Percentiles rank a stretch among this genome's conserved stretches.
Conservation (phyloP, 2,113 vertebrate species). For the Synchiropus splendidus region DNA sequence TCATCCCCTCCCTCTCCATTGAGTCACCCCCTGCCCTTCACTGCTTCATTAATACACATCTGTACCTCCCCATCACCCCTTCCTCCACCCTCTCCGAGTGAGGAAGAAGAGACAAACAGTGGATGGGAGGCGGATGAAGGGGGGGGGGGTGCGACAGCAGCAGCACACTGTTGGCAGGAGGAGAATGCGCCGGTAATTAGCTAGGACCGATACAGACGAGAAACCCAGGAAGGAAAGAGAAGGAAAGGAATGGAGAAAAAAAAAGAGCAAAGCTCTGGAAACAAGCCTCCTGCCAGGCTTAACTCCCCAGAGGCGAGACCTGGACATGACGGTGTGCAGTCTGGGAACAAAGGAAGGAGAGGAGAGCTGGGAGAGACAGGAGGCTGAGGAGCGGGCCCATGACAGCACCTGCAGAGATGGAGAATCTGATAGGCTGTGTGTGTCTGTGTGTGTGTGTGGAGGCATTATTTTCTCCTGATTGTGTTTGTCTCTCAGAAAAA, state of each 20-base stretch:
- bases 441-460: constrained; percentile 17
- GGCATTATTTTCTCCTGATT: constrained; percentile 38
- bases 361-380: constrained; percentile 41
- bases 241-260: constrained; percentile 34
- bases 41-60: constrained; percentile 67
- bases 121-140: constrained; percentile 15
- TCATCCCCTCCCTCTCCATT: constrained; percentile 23
- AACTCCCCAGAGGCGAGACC: constrained; percentile 61
- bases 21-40: constrained; percentile 65
- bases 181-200: constrained; percentile 63
- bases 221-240: constrained; percentile 47
- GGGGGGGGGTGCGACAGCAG: constrained; percentile 50
- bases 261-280: constrained; percentile 58
- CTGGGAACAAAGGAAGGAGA: constrained; percentile 64
- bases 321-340: constrained; percentile 65
- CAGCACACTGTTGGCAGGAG: constrained; percentile 55
- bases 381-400: constrained; percentile 51
- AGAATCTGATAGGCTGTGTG: constrained; percentile 27
- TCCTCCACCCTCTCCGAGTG: constrained; percentile 23
- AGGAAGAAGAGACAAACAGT: constrained; percentile 42
- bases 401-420: constrained; percentile 53
- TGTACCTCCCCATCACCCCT: constrained; percentile 45
- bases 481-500: constrained; percentile 19
- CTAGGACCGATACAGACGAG: constrained; percentile 61
- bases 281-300: constrained; percentile 64